These are phyloP conservation scores for Leptobrachium ailaonicum DNA, from an alignment of 2,113 vertebrate genomes.

Conservation along the genomic window DNA sequence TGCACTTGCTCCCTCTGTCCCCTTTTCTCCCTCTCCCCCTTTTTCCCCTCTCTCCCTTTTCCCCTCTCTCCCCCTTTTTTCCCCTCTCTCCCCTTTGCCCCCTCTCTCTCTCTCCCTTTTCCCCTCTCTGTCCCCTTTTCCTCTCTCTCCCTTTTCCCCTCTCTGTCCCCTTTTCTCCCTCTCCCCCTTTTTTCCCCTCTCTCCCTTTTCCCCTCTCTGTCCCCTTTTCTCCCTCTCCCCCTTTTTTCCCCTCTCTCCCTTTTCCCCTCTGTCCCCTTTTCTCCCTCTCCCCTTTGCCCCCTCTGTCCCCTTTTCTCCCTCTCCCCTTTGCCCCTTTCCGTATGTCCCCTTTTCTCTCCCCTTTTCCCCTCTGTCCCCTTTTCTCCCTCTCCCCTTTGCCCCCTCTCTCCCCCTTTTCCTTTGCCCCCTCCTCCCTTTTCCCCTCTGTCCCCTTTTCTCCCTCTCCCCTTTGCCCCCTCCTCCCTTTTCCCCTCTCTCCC, in stretches of 20 bases:
- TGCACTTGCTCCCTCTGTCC: too few relatives aligned
- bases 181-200: background rate
- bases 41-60: background rate
- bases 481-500: background rate
- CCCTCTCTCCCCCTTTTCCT: background rate
- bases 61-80: background rate
- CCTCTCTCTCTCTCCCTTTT: background rate
- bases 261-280: background rate
- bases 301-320: too few relatives aligned
- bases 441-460: background rate
- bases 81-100: background rate
- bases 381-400: background rate
- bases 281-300: too few relatives aligned
- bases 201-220: background rate
- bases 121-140: background rate
- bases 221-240: background rate
- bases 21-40: background rate
- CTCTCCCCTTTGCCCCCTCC: background rate
- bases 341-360: background rate
- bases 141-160: background rate
- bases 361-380: background rate
- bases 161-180: background rate
- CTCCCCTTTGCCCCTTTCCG: background rate
- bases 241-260: background rate
- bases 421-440: background rate